Evolutionary conservation across 2,888 invertebrate genomes (phyloP).

Genomic region (Aethes cnicana): DNA sequence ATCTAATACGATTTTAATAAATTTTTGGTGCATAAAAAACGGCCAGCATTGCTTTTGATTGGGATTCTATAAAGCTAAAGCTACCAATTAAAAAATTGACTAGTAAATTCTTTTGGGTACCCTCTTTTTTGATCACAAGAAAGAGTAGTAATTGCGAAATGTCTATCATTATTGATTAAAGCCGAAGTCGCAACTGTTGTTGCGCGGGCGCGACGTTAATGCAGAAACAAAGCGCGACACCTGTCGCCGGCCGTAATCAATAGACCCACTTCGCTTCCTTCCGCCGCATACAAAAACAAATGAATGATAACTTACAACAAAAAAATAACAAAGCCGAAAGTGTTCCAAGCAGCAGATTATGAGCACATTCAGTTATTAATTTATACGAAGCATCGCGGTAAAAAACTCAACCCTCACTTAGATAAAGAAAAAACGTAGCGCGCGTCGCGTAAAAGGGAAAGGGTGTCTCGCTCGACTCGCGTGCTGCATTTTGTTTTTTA

Average conservation of each 20-base stretch:
- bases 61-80: no score
- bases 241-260: constrained; percentile 73
- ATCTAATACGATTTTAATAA: no score
- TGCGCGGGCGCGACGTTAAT: constrained; percentile 34
- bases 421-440: constrained; percentile 73
- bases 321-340: constrained; percentile 79
- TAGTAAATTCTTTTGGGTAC: no score
- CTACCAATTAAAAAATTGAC: no score
- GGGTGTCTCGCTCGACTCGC: constrained; percentile 75
- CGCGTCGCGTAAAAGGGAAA: constrained; percentile 81
- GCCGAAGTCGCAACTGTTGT: constrained; percentile 26
- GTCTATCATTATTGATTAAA: constrained; percentile 30
- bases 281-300: constrained; percentile 75
- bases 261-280: constrained; percentile 71
- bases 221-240: constrained; percentile 54
- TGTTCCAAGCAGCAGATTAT: constrained; percentile 79
- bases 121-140: constrained; percentile 11
- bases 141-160: constrained; percentile 24
- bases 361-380: constrained; percentile 82
- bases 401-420: constrained; percentile 77
- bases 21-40: background rate
- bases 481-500: constrained; percentile 81
- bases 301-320: constrained; percentile 64
- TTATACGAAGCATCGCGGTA: constrained; percentile 76
- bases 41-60: no score